phyloP scores from a whole-genome alignment of 1,140 invertebrate species.

The Batillaria attramentaria region DNA sequence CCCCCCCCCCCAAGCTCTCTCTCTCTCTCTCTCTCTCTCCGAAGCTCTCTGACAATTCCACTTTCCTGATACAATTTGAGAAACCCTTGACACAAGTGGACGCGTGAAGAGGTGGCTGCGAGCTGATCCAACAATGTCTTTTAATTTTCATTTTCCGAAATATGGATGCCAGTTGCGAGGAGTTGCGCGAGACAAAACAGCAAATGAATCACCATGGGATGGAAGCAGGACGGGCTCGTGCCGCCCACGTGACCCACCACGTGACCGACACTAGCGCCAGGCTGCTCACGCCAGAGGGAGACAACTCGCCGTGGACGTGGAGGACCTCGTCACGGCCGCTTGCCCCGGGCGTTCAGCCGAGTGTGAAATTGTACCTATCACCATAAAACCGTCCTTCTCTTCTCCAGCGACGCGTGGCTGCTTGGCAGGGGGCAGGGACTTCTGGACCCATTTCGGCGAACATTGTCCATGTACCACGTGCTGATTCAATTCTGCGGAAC shows the following conservation, averaged over 20 bases:
- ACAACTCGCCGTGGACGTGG: background rate
- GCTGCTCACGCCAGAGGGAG: background rate
- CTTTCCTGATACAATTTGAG: background rate
- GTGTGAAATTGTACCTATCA: slow-evolving; percentile 28
- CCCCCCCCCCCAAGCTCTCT: background rate
- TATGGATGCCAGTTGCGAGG: background rate
- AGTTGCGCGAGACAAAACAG: slow-evolving; percentile 6
- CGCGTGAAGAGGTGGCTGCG: background rate
- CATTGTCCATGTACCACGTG: background rate
- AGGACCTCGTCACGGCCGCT: slow-evolving; percentile 4
- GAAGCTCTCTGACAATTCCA: background rate
- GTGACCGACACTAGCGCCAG: slow-evolving; percentile 20
- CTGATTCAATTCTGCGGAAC: background rate
- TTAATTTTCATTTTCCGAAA: background rate
- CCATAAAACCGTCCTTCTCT: background rate
- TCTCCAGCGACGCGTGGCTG: background rate
- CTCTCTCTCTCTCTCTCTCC: background rate
- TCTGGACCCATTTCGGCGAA: background rate
- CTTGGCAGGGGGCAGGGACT: background rate
- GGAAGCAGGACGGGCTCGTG: background rate
- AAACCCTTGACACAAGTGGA: background rate
- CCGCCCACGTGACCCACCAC: slow-evolving; percentile 22
- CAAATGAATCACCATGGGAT: slow-evolving; percentile 1
- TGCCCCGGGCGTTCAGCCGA: background rate
- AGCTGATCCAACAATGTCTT: slow-evolving; percentile 3